Evolutionary conservation across 2,888 invertebrate genomes (phyloP), one percentile per base, ranked within the genome.

Genomic region (Theristus sp.): DNA sequence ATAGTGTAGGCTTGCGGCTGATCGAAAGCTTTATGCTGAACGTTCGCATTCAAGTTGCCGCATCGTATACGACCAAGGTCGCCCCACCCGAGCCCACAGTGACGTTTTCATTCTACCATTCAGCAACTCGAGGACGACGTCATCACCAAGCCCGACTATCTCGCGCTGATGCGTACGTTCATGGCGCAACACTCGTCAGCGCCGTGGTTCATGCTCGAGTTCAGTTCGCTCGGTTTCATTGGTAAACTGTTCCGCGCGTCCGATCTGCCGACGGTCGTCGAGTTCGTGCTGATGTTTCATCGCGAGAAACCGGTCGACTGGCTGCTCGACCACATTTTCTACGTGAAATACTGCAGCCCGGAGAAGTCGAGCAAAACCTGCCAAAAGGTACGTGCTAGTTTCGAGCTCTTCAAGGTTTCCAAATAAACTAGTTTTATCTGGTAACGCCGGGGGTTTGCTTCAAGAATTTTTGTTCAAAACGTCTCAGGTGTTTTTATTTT

Each of bases 301-400:
- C 84, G 84, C 71, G 89, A 93, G 71, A 90, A 93, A 77, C 94
- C 96, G 0, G 90, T 93, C 0, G 94, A 96, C 73, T 96, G 94
- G 94, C 79, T 96, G 6, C 77, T 94, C 20, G 89, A 90, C 69
- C 85, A 89, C 73, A 83, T 90, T 65, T 81, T 93, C 60, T 84
- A 84, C 62, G 88, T 89, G 2, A 87, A 86, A 75, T 84, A 85
- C n/a, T 96, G 94, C 77, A 75, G 75, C 60, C 77, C 77, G 56
- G 79, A 79, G 64, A 75, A 76, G 66, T 78, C 80, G n/a, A 80
- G 90, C 85, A 87, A 88, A 79, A 82, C 84, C 65, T 96, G 94
- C 71, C 82, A 81, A 66, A 80, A 82, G 67, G 84, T 83, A 59
- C 87, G 87, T 73, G 20, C 10, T 38, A 13, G 20, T 38, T 13